phyloP scores from a whole-genome alignment of 2,113 vertebrate genomes.

The Eulacestoma nigropectus region DNA sequence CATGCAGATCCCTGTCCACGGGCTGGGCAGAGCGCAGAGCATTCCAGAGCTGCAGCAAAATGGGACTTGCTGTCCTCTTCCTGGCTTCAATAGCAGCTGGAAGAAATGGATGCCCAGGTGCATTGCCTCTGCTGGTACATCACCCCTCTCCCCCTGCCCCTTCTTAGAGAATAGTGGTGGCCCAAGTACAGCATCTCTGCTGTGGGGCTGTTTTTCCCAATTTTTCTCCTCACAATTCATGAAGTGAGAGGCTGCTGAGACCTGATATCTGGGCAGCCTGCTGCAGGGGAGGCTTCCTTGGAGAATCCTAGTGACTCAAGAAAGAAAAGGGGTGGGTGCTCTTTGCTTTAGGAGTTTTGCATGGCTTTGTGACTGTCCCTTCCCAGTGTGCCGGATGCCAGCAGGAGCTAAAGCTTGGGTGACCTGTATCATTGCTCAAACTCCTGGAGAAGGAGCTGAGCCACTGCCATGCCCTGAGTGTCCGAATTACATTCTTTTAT shows the following conservation, averaged over 20 bases:
- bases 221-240: accelerated
- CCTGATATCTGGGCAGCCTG: no score
- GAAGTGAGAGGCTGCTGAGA: not conserved
- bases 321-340: not conserved
- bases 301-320: not conserved
- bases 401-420: not conserved
- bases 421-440: not conserved
- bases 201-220: not conserved
- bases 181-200: not conserved
- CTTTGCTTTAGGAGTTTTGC: not conserved
- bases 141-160: no score
- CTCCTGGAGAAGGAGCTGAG: not conserved
- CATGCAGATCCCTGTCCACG: accelerated
- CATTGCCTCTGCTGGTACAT: not conserved
- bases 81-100: not conserved
- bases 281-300: not conserved
- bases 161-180: not conserved
- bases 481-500: not conserved
- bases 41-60: not conserved
- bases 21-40: not conserved
- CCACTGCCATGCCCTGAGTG: not conserved
- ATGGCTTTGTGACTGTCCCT: not conserved
- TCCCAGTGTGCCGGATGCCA: not conserved
- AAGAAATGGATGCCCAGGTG: not conserved
- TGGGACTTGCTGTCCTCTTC: not conserved